Conservation (phyloP, 2,888 invertebrate species). For the Psylliodes chrysocephalus region DNA sequence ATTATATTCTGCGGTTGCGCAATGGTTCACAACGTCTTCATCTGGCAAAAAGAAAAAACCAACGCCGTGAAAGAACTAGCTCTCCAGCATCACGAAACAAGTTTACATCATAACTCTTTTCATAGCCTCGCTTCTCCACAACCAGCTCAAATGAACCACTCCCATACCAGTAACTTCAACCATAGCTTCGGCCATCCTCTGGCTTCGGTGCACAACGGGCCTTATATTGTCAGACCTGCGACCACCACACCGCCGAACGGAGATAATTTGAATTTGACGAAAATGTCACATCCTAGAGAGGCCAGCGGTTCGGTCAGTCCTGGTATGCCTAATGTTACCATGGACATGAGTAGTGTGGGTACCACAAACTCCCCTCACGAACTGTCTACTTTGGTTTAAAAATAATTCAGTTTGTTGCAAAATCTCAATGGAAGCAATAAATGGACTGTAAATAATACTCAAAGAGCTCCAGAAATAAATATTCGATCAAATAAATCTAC, state of each 20-base stretch:
- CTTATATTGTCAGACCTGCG: slow-evolving; percentile 71
- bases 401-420: no score
- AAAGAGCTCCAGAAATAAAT: no score
- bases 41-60: slow-evolving; percentile 93
- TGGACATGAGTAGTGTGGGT: slow-evolving; percentile 72
- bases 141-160: slow-evolving; percentile 55
- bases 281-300: slow-evolving; percentile 63
- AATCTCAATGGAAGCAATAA: no score
- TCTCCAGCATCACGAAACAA: slow-evolving; percentile 57
- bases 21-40: slow-evolving; percentile 93
- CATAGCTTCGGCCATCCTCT: slow-evolving; percentile 59
- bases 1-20: slow-evolving; percentile 93
- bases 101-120: slow-evolving; percentile 56
- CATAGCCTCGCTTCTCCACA: slow-evolving; percentile 56
- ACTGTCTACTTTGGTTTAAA: slow-evolving; percentile 72
- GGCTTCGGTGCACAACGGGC: slow-evolving; percentile 63
- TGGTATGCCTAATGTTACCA: slow-evolving; percentile 68
- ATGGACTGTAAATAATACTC: no score
- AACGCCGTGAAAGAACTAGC: slow-evolving; percentile 77
- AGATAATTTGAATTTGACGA: slow-evolving; percentile 57
- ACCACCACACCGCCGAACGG: slow-evolving; percentile 69
- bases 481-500: no score
- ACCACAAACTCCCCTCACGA: slow-evolving; percentile 74
- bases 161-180: slow-evolving; percentile 59
- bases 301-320: slow-evolving; percentile 74